Evolutionary conservation across 2,113 vertebrate species (phyloP), one percentile per base, ranked within the genome.

Genomic region (Heteronetta atricapilla): DNA sequence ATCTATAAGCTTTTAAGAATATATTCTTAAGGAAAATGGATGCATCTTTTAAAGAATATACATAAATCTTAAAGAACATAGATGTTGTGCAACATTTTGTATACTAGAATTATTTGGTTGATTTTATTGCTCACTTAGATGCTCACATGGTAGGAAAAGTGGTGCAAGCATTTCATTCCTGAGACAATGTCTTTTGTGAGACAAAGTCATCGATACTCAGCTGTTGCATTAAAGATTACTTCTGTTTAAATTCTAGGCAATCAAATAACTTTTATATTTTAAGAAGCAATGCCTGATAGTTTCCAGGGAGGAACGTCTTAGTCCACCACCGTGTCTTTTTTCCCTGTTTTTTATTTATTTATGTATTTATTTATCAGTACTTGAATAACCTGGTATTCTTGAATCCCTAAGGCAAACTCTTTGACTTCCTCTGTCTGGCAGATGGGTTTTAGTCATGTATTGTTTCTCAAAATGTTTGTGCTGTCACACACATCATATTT

Each of bases 371-470:
- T 75, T 79, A 93, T 95, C 73, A 55, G 25, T 78, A 69, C n/a
- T 94, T 82, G 78, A 95, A 93, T 93, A 82, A 75, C 50, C 44
- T 60, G 14, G 22, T 86, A 85, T 96, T 91, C 79, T 80, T 77
- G 68, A 86, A 67, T 42, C 82, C 93, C 82, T 87, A 26, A 77
- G 87, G 77, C 82, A 75, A 73, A 50, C 1, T 68, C 64, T 68
- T 70, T 88, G 70, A 76, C 58, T 95, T 97, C 78, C 82, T 84
- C 76, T 94, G 62, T 83, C 72, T 94, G 87, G 83, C 78, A 96
- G 82, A 88, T 0, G 4, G 69, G 68, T 73, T 94, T 92, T 90
- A 91, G 75, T 88, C 52, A 16, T 62, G 29, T 36, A 75, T 89
- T 92, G 66, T 93, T 94, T 94, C 80, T 90, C 75, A 87, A 89